A percentile compares a stretch with the other conserved stretches of the same genome.
These are phyloP conservation scores for Trematomus loennbergii DNA, from an alignment of 2,113 vertebrate species.

Conservation along the genomic window DNA sequence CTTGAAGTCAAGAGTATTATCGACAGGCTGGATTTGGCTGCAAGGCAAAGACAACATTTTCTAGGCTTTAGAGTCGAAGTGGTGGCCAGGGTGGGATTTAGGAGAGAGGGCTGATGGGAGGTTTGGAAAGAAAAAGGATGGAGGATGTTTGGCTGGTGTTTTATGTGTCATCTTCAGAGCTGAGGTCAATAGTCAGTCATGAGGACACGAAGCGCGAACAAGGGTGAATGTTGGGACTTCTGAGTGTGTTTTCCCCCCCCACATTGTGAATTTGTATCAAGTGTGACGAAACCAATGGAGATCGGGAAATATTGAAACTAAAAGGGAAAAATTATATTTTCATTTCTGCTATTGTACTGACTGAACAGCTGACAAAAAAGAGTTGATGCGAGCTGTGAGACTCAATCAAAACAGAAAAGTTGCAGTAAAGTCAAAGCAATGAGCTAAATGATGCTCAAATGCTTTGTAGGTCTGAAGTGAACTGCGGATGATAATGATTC, in stretches of 20 bases:
- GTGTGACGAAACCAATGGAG: no score
- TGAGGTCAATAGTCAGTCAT: background rate
- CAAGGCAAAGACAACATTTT: constrained; percentile 32
- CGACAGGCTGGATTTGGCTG: constrained; percentile 35
- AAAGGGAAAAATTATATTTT: background rate
- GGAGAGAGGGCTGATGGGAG: constrained; percentile 31
- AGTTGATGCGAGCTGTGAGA: no score
- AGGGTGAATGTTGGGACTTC: background rate
- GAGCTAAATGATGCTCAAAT: no score
- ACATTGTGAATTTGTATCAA: background rate
- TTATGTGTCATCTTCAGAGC: background rate
- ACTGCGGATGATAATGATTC: no score
- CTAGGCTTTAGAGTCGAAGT: constrained; percentile 16
- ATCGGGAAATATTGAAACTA: background rate
- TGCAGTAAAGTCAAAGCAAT: no score
- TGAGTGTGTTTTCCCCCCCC: no score
- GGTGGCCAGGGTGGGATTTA: constrained; percentile 39
- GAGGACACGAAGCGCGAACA: background rate
- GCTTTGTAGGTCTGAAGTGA: no score
- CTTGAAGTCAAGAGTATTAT: constrained; percentile 17
- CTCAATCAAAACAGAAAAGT: no score
- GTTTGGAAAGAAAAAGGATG: background rate
- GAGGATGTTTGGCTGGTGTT: background rate
- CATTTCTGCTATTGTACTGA: no score
- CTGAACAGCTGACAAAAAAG: background rate